These are phyloP conservation scores for Ambastaia sidthimunki DNA, from an alignment of 2,797 vertebrate genomes.

Conservation along the genomic window DNA sequence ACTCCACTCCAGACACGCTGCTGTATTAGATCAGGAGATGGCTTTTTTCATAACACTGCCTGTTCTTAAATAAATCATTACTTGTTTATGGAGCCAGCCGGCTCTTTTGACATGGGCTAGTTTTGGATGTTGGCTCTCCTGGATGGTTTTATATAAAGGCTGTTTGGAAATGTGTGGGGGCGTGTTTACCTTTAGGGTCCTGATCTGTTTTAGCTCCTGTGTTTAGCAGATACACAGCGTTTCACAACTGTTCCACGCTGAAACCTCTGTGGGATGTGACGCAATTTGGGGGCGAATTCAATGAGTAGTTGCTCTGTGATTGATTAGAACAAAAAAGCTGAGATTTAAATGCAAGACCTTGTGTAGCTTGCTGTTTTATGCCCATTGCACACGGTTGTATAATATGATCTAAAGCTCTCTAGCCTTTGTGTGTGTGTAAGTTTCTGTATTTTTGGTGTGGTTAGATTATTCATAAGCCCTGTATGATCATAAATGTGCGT, in stretches of 20 bases:
- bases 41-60: constrained; percentile 23
- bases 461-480: constrained; percentile 17
- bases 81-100: constrained; percentile 56
- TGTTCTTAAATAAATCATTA: constrained; percentile 59
- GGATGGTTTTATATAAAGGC: constrained; percentile 44
- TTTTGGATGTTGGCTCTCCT: constrained; percentile 52
- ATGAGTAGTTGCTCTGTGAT: not conserved
- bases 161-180: constrained; percentile 14
- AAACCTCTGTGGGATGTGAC: not conserved
- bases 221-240: no score
- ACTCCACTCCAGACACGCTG: constrained; percentile 9
- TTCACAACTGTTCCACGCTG: not conserved
- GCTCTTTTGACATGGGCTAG: constrained; percentile 39
- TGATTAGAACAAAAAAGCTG: no score
- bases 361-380: not conserved
- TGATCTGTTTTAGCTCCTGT: not conserved
- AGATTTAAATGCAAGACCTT: not conserved
- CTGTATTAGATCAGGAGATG: constrained; percentile 47
- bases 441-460: constrained; percentile 20
- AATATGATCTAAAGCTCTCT: not conserved
- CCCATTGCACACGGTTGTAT: not conserved
- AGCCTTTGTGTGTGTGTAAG: not conserved
- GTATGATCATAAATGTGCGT: constrained; percentile 1
- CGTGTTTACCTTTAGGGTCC: constrained; percentile 38
- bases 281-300: not conserved